Conservation (phyloP, 2,888 invertebrate genomes). For the Tinea semifulvella region DNA sequence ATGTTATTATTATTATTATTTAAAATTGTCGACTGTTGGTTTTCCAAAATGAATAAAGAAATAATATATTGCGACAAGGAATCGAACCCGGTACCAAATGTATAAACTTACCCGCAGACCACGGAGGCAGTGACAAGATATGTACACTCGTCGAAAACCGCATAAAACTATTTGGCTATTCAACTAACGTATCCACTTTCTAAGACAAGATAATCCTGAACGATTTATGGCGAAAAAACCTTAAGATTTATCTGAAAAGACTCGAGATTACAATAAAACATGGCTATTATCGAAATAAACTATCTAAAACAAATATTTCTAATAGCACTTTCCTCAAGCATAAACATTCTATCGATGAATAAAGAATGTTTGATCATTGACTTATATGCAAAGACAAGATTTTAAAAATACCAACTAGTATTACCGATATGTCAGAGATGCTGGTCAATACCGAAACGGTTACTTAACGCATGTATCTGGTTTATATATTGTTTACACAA, state of each 20-base stretch:
- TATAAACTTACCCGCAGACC: too few relatives aligned
- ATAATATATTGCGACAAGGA: too few relatives aligned
- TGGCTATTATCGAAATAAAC: conserved; percentile 10
- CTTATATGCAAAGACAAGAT: too few relatives aligned
- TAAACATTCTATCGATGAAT: neutral
- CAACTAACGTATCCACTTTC: conserved; percentile 9
- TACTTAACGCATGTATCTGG: too few relatives aligned
- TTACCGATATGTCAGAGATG: too few relatives aligned
- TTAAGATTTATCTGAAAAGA: conserved; percentile 9
- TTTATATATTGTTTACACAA: too few relatives aligned
- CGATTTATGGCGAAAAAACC: conserved; percentile 7
- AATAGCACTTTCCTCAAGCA: neutral
- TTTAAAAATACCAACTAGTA: too few relatives aligned
- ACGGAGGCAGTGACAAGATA: neutral
- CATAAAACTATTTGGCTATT: conserved; percentile 1
- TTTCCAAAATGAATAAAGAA: too few relatives aligned
- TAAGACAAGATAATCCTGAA: conserved; percentile 10
- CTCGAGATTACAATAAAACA: conserved; percentile 13
- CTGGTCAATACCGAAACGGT: too few relatives aligned
- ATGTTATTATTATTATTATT: too few relatives aligned
- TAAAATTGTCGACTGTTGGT: neutral
- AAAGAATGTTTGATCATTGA: too few relatives aligned
- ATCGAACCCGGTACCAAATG: too few relatives aligned
- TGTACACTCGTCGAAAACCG: neutral
- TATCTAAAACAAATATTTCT: conserved; percentile 11